Evolutionary conservation across 2,113 vertebrate species (phyloP), one percentile per base, ranked within the genome.

Genomic region (Gorsachius goisagi): DNA sequence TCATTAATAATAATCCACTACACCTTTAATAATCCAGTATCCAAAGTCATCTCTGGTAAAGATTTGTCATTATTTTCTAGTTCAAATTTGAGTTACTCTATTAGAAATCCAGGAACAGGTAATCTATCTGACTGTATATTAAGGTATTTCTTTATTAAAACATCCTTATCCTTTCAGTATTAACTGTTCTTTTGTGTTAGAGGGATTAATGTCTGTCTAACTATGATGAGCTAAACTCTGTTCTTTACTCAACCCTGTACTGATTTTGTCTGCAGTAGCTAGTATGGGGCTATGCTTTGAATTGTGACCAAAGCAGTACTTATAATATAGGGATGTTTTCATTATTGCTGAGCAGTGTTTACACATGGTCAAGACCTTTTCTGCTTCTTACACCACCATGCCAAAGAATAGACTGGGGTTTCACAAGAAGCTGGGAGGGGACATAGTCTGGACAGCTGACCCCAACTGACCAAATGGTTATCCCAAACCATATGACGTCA

Each of bases 401-500:
- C 15, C 41, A 32, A 6, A 0, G 4, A 45, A 20, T 5, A n/a
- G 30, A 18, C 15, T 52, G 24, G 30, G 17, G 30, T 8, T 17
- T 16, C 12, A 32, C 16, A 63, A 73, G 39, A 44, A 53, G 9
- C 1, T 56, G 41, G 28, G 27, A 63, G 56, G 17, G n/a, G 24
- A 52, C 32, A 53, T 37, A 52, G 24, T 24, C 3, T 4, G 32
- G 58, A 44, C 26, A 63, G 21, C 26, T 53, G 37, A 73, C 17
- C 22, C 22, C n/a, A 15, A 9, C 14, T 33, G 22, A 18, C 15
- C 9, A 33, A 9, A 56, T 3, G 28, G 4, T 6, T 33, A 55
- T 45, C 1, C 33, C 27, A 21, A 7, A 47, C 14, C 11, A 37
- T 33, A 27, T 11, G 13, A 10, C 1, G 0, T 32, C 16, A n/a